A percentile compares a stretch with the other conserved stretches of the same genome.
Evolutionary conservation across 1,140 invertebrate genomes (phyloP).

Genomic region (Drosophila ohnishii): DNA sequence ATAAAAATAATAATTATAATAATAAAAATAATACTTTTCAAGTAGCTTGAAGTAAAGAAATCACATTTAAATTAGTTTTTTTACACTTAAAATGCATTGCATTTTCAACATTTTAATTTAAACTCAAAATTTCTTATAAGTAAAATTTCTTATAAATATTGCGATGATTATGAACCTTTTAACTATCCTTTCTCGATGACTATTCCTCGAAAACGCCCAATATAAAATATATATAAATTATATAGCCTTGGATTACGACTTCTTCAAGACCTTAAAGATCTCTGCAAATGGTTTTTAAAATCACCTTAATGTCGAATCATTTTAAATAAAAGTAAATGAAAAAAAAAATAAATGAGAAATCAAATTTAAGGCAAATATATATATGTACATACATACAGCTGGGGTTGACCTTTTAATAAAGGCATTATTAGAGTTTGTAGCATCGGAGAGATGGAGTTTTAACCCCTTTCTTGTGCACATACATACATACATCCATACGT

Average conservation of each 20-base stretch:
- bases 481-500: neutral
- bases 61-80: too few species aligned
- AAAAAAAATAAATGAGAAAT: constrained; percentile 5
- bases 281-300: neutral
- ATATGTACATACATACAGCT: neutral
- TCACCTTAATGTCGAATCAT: neutral
- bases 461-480: constrained; percentile 9
- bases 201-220: too few species aligned
- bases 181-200: too few species aligned
- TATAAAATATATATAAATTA: neutral
- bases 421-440: constrained; percentile 2
- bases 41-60: too few species aligned
- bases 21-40: too few species aligned
- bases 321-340: neutral
- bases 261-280: neutral
- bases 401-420: constrained; percentile 13
- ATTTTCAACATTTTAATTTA: too few species aligned
- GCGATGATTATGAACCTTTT: too few species aligned
- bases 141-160: too few species aligned
- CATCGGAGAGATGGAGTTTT: neutral
- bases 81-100: too few species aligned
- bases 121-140: too few species aligned
- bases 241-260: neutral
- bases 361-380: neutral
- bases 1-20: too few species aligned